Evolutionary conservation across 2,888 invertebrate genomes (phyloP), one percentile per base, ranked within the genome.

Genomic region (Oscheius sp.): DNA sequence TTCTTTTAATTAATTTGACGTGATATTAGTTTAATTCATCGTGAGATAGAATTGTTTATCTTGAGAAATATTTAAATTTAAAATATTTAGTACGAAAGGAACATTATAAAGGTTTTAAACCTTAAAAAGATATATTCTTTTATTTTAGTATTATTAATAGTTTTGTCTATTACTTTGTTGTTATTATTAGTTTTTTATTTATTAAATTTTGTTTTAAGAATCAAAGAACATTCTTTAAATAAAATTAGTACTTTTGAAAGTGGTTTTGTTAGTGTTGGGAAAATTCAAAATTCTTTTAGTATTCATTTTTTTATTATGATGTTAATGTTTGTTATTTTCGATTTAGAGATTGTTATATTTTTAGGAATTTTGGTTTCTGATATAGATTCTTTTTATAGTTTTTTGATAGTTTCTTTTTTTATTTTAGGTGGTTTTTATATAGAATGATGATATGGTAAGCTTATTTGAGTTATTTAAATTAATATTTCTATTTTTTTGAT

Each of bases 1-100:
- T 75, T 77, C 77, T 80, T 62, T 73, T 75, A 80, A 74, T 62
- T 75, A 78, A 80, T 51, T 70, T 72, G 69, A 78, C 77, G 72
- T 80, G 78, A 78, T 80, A 76, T 78, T 78, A 80, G 78, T 78
- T 80, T 76, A 80, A 78, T 76, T 75, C 80, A 78, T 78, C 71
- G 80, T 72, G 74, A 78, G 78, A 78, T 79, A 79, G 79, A 75
- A 76, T 78, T 75, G 79, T 79, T 79, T 79, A 75, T 79, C 77
- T 79, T 76, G 77, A 65, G 72, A 79, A 74, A 51, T 72, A 75
- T 70, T 76, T 70, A 70, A 68, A 54, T 51, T 67, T 67, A 74
- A 68, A 51, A 59, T 73, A 68, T 75, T 79, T 75, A 77, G 77
- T 78, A 78, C 78, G 78, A 78, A 76, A 78, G 78, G 78, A 78